Conservation (phyloP, 2,888 invertebrate species). For the Lochmaea crataegi region DNA sequence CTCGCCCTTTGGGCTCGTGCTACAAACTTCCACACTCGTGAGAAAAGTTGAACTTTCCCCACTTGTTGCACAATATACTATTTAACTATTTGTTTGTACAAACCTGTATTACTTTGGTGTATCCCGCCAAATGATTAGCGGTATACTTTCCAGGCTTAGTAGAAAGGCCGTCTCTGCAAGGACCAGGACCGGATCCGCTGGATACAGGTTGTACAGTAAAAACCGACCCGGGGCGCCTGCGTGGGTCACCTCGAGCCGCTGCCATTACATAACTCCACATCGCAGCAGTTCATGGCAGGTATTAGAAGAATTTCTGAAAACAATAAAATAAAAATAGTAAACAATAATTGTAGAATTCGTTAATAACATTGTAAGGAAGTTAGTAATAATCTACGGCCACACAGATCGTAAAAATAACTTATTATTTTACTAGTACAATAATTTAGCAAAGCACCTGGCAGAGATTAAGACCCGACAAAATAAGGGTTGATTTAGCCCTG, state of each 20-base stretch:
- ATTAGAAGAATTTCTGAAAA: conserved; percentile 15
- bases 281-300: conserved; percentile 54
- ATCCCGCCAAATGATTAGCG: conserved; percentile 28
- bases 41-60: too few species aligned
- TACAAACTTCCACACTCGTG: too few species aligned
- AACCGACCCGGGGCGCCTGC: conserved; percentile 60
- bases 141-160: conserved; percentile 23
- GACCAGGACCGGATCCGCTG: conserved; percentile 57
- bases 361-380: too few species aligned
- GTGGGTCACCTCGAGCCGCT: conserved; percentile 75
- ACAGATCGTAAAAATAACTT: too few species aligned
- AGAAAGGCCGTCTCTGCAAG: conserved; percentile 58
- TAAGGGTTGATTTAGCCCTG: too few species aligned
- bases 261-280: conserved; percentile 83
- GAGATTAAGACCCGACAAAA: too few species aligned
- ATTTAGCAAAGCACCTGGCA: too few species aligned
- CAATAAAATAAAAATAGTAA: neutral
- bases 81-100: neutral
- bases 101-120: conserved; percentile 27
- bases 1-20: too few species aligned
- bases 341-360: neutral
- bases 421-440: too few species aligned
- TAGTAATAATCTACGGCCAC: too few species aligned
- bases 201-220: conserved; percentile 59
- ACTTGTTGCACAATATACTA: too few species aligned